Percentiles rank a stretch among this genome's conserved stretches.
Conservation (phyloP, 2,888 invertebrate genomes). For the Helleia helle region DNA sequence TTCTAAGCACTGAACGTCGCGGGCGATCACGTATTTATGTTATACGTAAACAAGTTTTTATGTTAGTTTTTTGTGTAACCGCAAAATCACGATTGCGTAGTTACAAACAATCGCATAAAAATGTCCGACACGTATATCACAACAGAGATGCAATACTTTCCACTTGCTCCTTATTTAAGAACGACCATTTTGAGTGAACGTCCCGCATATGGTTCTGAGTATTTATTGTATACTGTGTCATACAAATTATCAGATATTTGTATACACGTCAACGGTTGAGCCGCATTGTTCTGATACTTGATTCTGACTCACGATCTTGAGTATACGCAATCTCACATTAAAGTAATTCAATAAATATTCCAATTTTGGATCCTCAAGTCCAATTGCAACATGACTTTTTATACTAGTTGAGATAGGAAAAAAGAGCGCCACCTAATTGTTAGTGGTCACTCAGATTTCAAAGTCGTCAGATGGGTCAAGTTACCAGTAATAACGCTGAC, state of each 20-base stretch:
- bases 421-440: background rate
- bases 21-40: background rate
- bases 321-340: conserved; percentile 20
- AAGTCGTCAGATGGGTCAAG: too few relatives aligned
- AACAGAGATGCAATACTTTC: conserved; percentile 9
- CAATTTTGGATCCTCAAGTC: conserved; percentile 27
- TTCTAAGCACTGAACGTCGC: background rate
- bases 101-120: background rate
- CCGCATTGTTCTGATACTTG: conserved; percentile 31
- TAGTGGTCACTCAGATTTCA: too few relatives aligned
- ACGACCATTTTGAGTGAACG: conserved; percentile 35
- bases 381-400: background rate
- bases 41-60: conserved; percentile 5
- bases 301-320: conserved; percentile 30
- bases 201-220: conserved; percentile 31
- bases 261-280: conserved; percentile 16
- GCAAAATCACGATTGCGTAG: conserved; percentile 4
- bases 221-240: conserved; percentile 37
- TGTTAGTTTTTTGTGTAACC: background rate
- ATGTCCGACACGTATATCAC: background rate
- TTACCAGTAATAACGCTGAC: too few relatives aligned
- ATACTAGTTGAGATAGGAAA: background rate
- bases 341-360: conserved; percentile 34
- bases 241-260: conserved; percentile 18
- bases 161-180: conserved; percentile 31